Evolutionary conservation across 1,140 invertebrate species (phyloP).

Genomic region (Cylas formicarius): DNA sequence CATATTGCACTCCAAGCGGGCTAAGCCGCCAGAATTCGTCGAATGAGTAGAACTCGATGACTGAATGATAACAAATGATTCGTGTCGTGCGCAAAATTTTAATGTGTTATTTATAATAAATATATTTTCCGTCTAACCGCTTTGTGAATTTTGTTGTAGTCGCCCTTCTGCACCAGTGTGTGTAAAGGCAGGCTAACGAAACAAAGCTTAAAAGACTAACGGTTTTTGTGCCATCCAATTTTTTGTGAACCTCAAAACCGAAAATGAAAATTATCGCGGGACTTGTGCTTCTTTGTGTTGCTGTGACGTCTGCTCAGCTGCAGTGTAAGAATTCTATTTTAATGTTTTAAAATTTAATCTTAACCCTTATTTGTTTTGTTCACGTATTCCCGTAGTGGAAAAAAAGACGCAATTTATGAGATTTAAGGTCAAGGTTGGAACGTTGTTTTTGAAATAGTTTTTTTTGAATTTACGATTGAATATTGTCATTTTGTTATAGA

Average conservation of each 20-base stretch:
- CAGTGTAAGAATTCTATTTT: conserved; percentile 45
- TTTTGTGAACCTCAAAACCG: conserved; percentile 5
- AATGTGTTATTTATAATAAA: no score
- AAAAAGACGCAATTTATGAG: not conserved
- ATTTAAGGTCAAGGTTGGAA: not conserved
- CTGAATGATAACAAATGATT: no score
- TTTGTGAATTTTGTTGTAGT: conserved; percentile 34
- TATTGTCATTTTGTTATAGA: no score
- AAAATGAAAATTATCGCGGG: conserved; percentile 39
- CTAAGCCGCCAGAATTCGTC: no score
- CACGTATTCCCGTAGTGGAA: no score
- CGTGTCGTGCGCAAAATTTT: conserved; percentile 24
- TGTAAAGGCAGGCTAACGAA: conserved; percentile 63
- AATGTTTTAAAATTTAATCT: not conserved
- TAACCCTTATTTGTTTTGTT: no score
- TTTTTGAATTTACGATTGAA: no score
- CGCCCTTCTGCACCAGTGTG: conserved; percentile 81
- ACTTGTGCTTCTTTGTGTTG: conserved; percentile 36
- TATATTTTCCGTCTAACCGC: not conserved
- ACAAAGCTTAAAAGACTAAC: no score
- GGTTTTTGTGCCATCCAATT: no score
- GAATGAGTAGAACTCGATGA: no score
- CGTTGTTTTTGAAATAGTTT: no score
- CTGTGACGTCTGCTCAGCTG: conserved; percentile 41
- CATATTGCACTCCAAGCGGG: no score